Evolutionary conservation across 2,888 invertebrate species (phyloP), one percentile per base, ranked within the genome.

Genomic region (Acleris literana): DNA sequence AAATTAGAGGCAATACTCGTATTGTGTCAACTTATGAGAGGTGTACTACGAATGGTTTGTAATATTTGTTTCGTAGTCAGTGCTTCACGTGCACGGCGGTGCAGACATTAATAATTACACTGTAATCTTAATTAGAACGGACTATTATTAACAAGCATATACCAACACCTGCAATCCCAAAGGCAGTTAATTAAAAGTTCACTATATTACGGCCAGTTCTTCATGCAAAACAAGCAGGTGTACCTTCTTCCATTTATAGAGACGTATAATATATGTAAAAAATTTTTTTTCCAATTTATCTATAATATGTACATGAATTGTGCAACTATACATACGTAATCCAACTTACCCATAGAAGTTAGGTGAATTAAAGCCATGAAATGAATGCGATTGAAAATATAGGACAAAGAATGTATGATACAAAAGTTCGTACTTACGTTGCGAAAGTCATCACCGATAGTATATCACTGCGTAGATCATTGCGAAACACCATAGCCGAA

Each of bases 391-490:
- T 6, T 44, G 54, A 65, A 51, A 52, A 51, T 22, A 5, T 13
- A 5, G 44, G n/a, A 57, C 25, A 46, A 46, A 22, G 4, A 57
- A 72, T 64, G 56, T 80, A 83, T 78, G 71, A 79, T 83, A 83
- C 71, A 79, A 76, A 80, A 81, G 72, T 74, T 69, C 74, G 78
- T 86, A 88, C 87, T 87, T 84, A 88, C 87, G 72, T 81, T n/a
- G 75, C 52, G 44, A 70, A 44, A 71, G 76, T 74, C 76, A 72
- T 76, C 78, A 78, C 74, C 77, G 71, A 70, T 70, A 80, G 75
- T 72, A 54, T 54, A 74, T 81, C 84, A 86, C 85, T 82, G 71
- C 71, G 68, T 71, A 74, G 72, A 73, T 72, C 75, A 73, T 74
- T 64, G 61, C 64, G 22, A 71, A 70, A 69, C 72, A 71, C 77